A percentile compares a stretch with the other conserved stretches of the same genome.
Evolutionary conservation across 2,113 vertebrate species (phyloP).

Genomic region (Poeciliopsis prolifica): DNA sequence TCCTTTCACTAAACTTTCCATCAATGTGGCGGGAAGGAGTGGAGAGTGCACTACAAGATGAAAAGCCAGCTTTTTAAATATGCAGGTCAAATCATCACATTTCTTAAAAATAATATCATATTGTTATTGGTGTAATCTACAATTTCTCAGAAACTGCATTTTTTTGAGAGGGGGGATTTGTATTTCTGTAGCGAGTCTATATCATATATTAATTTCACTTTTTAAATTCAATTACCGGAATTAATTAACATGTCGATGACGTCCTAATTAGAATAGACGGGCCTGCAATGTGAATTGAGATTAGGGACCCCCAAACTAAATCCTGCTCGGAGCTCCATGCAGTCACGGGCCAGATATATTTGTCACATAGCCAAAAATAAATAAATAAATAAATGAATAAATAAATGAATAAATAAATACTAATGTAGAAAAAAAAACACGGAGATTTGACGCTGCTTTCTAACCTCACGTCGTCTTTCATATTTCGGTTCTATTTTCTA

Average conservation of each 20-base stretch:
- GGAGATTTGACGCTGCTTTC: neutral
- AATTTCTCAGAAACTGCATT: neutral
- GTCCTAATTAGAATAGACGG: neutral
- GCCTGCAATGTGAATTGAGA: neutral
- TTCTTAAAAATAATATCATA: neutral
- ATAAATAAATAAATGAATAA: too few relatives aligned
- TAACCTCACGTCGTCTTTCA: neutral
- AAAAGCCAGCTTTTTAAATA: too few relatives aligned
- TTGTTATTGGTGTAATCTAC: neutral
- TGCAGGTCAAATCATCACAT: too few relatives aligned
- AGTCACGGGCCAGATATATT: neutral
- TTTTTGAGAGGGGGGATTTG: too few relatives aligned
- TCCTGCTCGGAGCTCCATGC: neutral
- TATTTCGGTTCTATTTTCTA: constrained; percentile 8
- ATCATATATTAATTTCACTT: neutral
- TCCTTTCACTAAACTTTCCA: too few relatives aligned
- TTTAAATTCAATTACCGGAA: neutral
- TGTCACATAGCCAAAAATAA: neutral
- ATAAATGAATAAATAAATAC: neutral
- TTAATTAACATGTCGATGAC: neutral
- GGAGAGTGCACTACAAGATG: too few relatives aligned
- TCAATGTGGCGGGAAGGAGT: too few relatives aligned
- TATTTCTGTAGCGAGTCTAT: neutral
- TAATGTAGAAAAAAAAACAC: neutral
- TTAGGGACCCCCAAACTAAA: neutral